Evolutionary conservation across 2,797 vertebrate genomes (phyloP).

Genomic region (Pseudochirops cupreus): DNA sequence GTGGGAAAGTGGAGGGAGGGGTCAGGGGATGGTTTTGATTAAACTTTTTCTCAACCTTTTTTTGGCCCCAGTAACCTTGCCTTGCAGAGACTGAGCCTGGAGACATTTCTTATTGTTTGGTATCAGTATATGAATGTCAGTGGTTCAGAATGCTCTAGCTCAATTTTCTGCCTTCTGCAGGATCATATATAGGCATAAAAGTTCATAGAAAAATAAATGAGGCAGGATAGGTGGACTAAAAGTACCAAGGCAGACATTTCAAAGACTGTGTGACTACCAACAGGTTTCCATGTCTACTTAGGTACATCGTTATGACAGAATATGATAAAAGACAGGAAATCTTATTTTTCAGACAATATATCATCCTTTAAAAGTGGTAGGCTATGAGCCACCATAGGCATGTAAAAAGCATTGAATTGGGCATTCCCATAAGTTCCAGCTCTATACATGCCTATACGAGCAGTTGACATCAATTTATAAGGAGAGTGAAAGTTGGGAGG

Average conservation of each 20-base stretch:
- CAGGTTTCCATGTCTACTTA: not conserved
- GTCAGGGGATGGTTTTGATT: constrained; percentile 9
- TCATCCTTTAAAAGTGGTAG: not conserved
- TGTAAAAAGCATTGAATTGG: not conserved
- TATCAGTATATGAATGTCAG: constrained; percentile 41
- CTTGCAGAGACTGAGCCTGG: constrained; percentile 37
- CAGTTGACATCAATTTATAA: not conserved
- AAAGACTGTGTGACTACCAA: not conserved
- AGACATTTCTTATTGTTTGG: constrained; percentile 51
- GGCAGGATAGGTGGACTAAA: not conserved
- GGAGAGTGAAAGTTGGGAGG: not conserved
- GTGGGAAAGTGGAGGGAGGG: constrained; percentile 7
- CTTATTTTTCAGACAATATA: not conserved
- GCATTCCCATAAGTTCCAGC: not conserved
- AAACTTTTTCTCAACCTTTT: constrained; percentile 33
- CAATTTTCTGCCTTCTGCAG: not conserved
- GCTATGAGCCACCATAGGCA: not conserved
- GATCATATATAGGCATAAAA: constrained; percentile 32
- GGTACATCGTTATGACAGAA: not conserved
- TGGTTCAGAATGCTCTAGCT: not conserved
- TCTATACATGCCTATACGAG: not conserved
- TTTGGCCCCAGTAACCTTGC: constrained; percentile 61
- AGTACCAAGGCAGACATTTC: not conserved
- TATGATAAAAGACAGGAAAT: not conserved
- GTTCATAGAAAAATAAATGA: not conserved